Evolutionary conservation across 2,888 invertebrate genomes (phyloP).

Genomic region (Platycheirus rosarum): DNA sequence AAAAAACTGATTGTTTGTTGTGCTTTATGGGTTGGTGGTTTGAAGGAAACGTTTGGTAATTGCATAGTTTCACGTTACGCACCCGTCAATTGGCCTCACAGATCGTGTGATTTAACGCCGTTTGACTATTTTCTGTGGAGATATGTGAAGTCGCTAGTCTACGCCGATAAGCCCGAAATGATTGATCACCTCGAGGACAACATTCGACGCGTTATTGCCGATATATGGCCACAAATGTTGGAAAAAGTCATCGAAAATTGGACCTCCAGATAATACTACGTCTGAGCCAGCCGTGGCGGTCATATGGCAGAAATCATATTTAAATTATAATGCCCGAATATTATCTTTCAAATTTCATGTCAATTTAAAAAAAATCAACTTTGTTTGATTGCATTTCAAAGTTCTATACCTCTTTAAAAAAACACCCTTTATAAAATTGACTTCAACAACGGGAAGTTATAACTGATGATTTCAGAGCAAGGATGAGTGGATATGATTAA

Average conservation of each 20-base stretch:
- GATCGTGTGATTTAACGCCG: not conserved
- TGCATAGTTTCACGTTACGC: not conserved
- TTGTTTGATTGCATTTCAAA: not conserved
- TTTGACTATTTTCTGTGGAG: not conserved
- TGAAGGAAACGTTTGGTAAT: too few species aligned
- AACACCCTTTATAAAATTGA: too few species aligned
- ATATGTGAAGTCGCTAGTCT: slow-evolving; percentile 1
- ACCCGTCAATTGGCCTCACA: not conserved
- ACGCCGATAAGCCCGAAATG: not conserved
- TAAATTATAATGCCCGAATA: not conserved
- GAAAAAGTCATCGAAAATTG: not conserved
- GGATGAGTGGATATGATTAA: too few species aligned
- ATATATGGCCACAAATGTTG: not conserved
- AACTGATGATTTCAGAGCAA: too few species aligned
- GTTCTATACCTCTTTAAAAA: too few species aligned
- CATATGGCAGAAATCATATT: not conserved
- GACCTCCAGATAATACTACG: not conserved
- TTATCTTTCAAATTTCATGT: not conserved
- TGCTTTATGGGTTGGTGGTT: too few species aligned
- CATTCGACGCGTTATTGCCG: not conserved
- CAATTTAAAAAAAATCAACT: not conserved
- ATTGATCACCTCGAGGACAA: not conserved
- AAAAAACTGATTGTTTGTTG: too few species aligned
- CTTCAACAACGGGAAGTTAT: too few species aligned
- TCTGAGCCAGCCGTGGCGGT: not conserved